Evolutionary conservation across 2,113 vertebrate genomes (phyloP), one percentile per base, ranked within the genome.

Genomic region (Bettongia penicillata): DNA sequence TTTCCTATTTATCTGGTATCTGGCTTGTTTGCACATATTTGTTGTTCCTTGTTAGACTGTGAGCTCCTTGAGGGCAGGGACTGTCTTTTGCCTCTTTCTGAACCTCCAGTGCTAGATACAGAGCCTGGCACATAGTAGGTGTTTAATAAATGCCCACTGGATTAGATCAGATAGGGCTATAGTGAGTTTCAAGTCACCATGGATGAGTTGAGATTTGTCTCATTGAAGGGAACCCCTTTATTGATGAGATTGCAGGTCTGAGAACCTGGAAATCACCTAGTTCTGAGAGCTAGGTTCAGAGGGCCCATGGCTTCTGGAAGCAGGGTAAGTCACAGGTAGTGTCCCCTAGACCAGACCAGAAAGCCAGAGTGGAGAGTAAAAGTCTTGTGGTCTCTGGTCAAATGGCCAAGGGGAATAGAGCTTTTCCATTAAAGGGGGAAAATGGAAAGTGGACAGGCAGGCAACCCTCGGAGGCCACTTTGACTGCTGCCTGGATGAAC

Each of bases 281-380:
- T 28, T 61, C 28, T 37, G 57, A 31, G 43, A 57, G 43, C 51
- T 47, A 48, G 5, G 50, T 89, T 53, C 24, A 24, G 43, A 47
- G 77, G 90, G 55, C 55, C 55, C 77, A 43, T 51, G 24, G 94
- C 23, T 49, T 89, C 52, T 92, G 95, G 92, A 95, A 50, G 92
- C 51, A 93, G 89, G 25, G 24, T 47, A 51, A 61, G 53, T n/a
- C 43, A 48, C 91, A 93, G 91, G 95, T 95, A 97, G 84, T 84
- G 26, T 43, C 89, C 91, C 93, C 31, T 2, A 37, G 10, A 16
- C 12, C 49, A 90, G 94, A 77, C 10, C 3, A 23, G 53, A 77
- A 53, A 51, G 77, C 90, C 92, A 91, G n/a, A 1, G 48, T n/a
- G 37, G 47, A 96, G 94, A 93, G 93, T 94, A 84, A 92, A 52